Evolutionary conservation across 2,113 vertebrate species (phyloP).

Genomic region (Arothron firmamentum): DNA sequence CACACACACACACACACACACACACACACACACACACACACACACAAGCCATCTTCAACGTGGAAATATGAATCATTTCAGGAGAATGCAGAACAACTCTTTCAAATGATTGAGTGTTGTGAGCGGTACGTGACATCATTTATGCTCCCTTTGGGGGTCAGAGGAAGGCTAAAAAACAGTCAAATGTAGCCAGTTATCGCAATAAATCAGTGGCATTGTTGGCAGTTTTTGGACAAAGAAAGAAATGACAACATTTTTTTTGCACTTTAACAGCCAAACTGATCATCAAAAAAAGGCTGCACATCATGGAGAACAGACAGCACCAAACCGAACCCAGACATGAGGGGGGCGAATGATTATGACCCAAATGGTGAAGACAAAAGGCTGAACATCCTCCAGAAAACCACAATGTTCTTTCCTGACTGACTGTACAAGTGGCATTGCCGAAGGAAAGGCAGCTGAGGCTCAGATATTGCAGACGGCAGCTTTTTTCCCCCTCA

Average conservation of each 20-base stretch:
- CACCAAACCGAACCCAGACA: background rate
- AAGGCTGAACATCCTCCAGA: slow-evolving; percentile 23
- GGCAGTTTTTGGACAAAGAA: no score
- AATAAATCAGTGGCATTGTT: slow-evolving; percentile 10
- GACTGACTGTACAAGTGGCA: slow-evolving; percentile 6
- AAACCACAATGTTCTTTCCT: slow-evolving; percentile 14
- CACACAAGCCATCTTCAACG: background rate
- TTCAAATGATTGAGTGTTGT: background rate
- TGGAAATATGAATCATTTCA: slow-evolving; percentile 13
- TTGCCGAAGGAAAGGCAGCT: slow-evolving; percentile 11
- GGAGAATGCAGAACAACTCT: slow-evolving; percentile 1
- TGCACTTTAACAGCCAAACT: background rate
- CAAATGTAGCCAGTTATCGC: slow-evolving; percentile 5
- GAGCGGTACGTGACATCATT: background rate
- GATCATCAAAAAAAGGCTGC: background rate
- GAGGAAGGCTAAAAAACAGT: background rate
- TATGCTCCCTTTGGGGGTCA: background rate
- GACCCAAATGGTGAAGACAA: slow-evolving; percentile 24
- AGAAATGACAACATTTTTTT: background rate
- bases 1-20: no score
- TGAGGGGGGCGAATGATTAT: slow-evolving; percentile 4
- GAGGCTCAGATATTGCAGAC: slow-evolving; percentile 36
- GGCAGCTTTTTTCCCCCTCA: slow-evolving; percentile 21
- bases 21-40: slow-evolving; percentile 4
- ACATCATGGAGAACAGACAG: slow-evolving; percentile 1